Base-by-base conservation (phyloP, 2,888 invertebrate species). In the Ophioninae sp. region DNA sequence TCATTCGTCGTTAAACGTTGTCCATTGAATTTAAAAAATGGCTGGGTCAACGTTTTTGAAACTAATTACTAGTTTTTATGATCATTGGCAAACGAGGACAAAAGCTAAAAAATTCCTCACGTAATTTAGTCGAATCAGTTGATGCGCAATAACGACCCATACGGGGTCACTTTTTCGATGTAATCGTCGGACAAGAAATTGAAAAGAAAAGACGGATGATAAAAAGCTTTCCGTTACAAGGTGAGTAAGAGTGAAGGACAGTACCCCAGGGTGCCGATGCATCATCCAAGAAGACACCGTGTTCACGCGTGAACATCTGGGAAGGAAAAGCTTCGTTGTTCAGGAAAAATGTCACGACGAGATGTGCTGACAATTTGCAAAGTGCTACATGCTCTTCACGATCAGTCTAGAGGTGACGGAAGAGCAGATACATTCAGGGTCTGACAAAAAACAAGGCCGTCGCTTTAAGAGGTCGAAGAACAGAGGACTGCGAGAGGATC, bases 301-400 rank as follows among this genome's bases (percentile, higher is more conserved):
- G 23, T n/a, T 70, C 44, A 59, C n/a, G 39, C 37, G 76, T 37
- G 20, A n/a, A 39, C 59, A 61, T 69, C 41, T 65, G 50, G 75
- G 70, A 7, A 62, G 59, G 64, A 68, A 76, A 76, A 44, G 41
- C 56, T 21, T 76, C 62, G 62, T 67, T 56, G 78, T 64, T n/a
- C 44, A 56, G 44, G 68, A 70, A 44, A 10, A 69, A 37, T 50
- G 50, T 59, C 62, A 44, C 57, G 67, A 20, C 64, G 72, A 68
- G 76, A 73, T 69, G 67, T 57, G 68, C 62, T 76, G 73, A 80
- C 73, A 83, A 83, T 83, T 77, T 83, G 77, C 73, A 80, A 83
- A 83, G 83, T 83, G 77, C 77, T 73, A 41, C 72, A 37, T 62
- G 61, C 68, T 62, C 68, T 80, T 83, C 64, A 80, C 69, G 83